Percentiles rank a stretch among this genome's conserved stretches.
phyloP scores from a whole-genome alignment of 2,113 vertebrate species.

The Seriola quinqueradiata region DNA sequence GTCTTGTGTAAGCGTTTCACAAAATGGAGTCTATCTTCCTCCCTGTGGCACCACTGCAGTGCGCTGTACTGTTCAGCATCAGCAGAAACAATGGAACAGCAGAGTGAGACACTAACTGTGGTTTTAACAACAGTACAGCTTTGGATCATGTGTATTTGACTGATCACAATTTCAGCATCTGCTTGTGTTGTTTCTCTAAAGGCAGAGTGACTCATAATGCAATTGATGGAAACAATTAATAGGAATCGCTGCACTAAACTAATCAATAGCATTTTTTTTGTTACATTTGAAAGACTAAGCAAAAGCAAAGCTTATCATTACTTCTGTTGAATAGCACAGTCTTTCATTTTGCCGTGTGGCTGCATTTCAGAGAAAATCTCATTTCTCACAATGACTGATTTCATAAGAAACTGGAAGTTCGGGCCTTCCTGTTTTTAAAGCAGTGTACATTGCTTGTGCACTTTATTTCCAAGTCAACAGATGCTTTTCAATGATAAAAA shows the following conservation, averaged over 20 bases:
- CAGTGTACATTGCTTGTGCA: neutral
- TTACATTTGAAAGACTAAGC: neutral
- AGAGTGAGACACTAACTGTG: neutral
- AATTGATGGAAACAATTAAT: neutral
- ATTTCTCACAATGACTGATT: slow-evolving; percentile 56
- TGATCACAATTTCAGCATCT: neutral
- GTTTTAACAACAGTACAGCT: neutral
- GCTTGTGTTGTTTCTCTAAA: neutral
- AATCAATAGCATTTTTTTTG: neutral
- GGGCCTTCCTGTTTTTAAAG: slow-evolving; percentile 64
- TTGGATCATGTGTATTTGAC: neutral
- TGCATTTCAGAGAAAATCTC: slow-evolving; percentile 35
- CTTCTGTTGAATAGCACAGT: neutral
- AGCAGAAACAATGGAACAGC: neutral
- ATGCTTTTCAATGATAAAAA: slow-evolving; percentile 22
- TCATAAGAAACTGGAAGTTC: slow-evolving; percentile 63
- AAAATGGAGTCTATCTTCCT: too few relatives aligned
- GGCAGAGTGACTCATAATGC: neutral
- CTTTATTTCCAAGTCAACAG: slow-evolving; percentile 31
- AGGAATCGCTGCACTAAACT: neutral
- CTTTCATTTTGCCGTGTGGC: neutral
- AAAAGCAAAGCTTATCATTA: neutral
- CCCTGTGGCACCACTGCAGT: too few relatives aligned
- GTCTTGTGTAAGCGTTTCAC: neutral
- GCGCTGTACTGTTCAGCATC: neutral